phyloP scores from a whole-genome alignment of 30 jellyfish, hydroid and myxozoan genomes.

The Sanderia malayensis region DNA sequence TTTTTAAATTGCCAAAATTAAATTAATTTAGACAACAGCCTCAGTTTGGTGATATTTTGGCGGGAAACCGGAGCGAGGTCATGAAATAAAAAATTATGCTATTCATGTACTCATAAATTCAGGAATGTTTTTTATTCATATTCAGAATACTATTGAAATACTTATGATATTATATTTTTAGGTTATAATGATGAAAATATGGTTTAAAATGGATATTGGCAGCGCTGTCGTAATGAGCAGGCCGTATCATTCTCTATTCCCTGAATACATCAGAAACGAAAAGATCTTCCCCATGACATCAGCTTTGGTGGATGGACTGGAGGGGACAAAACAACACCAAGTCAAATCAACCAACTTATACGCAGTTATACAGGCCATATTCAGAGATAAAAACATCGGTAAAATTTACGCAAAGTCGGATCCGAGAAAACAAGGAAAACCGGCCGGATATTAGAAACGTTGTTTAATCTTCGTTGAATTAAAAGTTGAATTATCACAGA shows the following conservation, averaged over 20 bases:
- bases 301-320: slow-evolving; percentile 51
- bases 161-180: background rate
- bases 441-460: slow-evolving; percentile 53
- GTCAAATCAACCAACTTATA: slow-evolving; percentile 8
- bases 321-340: slow-evolving; percentile 56
- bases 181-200: slow-evolving; percentile 60
- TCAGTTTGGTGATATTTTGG: no score
- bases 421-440: slow-evolving; percentile 27
- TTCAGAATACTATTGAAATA: background rate
- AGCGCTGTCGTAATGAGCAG: slow-evolving; percentile 68
- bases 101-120: no score
- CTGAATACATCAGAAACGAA: slow-evolving; percentile 38
- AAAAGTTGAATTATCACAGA: no score
- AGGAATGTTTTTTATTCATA: no score
- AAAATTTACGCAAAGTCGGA: slow-evolving; percentile 73
- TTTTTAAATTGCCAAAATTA: no score
- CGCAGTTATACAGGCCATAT: slow-evolving; percentile 78
- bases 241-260: slow-evolving; percentile 70
- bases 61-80: no score
- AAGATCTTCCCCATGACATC: slow-evolving; percentile 34
- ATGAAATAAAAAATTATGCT: no score
- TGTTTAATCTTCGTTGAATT: no score
- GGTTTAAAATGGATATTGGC: slow-evolving; percentile 73
- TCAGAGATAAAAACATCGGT: slow-evolving; percentile 37
- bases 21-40: no score